Evolutionary conservation across 2,113 vertebrate genomes (phyloP), one percentile per base, ranked within the genome.

Genomic region (Cryptoleucopteryx plumbea): DNA sequence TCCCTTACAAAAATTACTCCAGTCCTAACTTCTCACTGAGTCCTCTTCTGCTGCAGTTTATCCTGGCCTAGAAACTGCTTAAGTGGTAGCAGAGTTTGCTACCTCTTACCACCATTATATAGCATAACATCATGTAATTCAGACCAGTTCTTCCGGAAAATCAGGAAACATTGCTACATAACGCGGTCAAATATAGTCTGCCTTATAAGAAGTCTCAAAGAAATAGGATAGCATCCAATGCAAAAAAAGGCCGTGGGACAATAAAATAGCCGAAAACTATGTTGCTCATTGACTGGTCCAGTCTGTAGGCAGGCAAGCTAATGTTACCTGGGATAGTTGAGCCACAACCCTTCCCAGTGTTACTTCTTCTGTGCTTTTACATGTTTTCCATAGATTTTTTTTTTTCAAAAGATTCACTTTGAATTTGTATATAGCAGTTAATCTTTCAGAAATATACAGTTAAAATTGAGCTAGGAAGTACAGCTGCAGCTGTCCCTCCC

Each of bases 401-500:
- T 38, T 85, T 92, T 84, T 47, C 65, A 53, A 74, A 93, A 84
- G 26, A 55, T 75, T 91, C 56, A 61, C 61, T 91, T 91, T 95
- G 70, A 95, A 91, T 93, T 87, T 94, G 43, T 58, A 79, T 52
- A 87, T 65, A 72, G 19, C 61, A 75, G 65, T 68, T 75, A 71
- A 48, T 94, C 70, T 79, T 85, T 93, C 81, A 85, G 81, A 82
- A 91, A 87, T 93, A 38, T 16, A 70, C 48, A 62, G 73, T 70
- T 85, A 82, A 91, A 93, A 93, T 74, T 75, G 83, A 95, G 40
- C 73, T 86, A 84, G 47, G 34, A 88, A 79, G 68, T 85, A 93
- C 45, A 73, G 82, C 91, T 85, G 81, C 13, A 4, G 65, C 94
- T 97, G 95, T 95, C 87, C 89, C 53, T 96, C 81, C 53, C 70